Evolutionary conservation across 2,113 vertebrate genomes (phyloP).

Genomic region (Eulemur macaco): DNA sequence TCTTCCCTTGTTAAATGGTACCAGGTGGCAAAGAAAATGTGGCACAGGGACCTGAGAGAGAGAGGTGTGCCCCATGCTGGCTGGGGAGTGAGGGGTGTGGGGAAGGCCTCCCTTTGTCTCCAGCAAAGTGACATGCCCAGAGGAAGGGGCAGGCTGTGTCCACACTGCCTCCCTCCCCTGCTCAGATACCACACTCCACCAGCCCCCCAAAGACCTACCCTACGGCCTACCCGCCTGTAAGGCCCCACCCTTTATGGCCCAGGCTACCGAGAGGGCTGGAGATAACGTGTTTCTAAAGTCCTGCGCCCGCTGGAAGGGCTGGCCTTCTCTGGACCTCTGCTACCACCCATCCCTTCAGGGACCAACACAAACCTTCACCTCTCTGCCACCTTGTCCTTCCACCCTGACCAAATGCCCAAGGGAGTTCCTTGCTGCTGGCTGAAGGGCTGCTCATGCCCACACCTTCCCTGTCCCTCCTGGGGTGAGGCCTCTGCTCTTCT

Average conservation of each 20-base stretch:
- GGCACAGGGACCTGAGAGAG: not conserved
- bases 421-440: not conserved
- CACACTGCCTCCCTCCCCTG: accelerated
- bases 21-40: constrained; percentile 61
- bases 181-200: accelerated
- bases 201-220: too few species aligned
- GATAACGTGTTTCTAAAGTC: not conserved
- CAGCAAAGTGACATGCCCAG: not conserved
- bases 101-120: not conserved
- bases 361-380: too few species aligned
- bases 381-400: not conserved
- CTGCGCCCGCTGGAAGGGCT: not conserved
- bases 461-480: accelerated
- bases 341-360: not conserved
- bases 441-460: not conserved
- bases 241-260: not conserved
- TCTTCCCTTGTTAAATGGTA: constrained; percentile 65
- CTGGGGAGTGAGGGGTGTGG: accelerated
- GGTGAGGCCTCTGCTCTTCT: not conserved
- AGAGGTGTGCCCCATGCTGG: not conserved
- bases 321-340: not conserved
- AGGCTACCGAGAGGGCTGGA: not conserved
- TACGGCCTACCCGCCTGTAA: not conserved
- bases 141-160: not conserved
- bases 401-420: accelerated